Base-by-base conservation (phyloP, 2,797 vertebrate species). In the Dryobates pubescens region DNA sequence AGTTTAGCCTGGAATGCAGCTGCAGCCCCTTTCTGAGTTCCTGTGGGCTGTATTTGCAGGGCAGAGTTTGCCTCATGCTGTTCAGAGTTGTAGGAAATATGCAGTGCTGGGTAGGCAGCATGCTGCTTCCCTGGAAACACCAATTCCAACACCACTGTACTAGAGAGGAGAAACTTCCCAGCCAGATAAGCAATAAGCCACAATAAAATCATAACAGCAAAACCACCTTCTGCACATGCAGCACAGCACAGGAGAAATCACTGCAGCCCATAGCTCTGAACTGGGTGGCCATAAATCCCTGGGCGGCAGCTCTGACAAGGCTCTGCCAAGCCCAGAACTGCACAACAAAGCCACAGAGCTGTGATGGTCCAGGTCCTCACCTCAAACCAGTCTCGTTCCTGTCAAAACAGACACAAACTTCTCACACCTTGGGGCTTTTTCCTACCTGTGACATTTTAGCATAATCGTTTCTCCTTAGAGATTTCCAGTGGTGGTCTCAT, bases 201-300 rank as follows among this genome's bases (percentile, higher is more conserved):
- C 38, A 77, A 13, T 38, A 62, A 61, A 72, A 87, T 27, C 13
- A 5, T 18, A 17, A 36, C 0, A 0, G 29, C 14, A 14, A 67
- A 45, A 77, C 2, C 30, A 9, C 1, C 3, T 20, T 43, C 24
- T 62, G 43, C 45, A 29, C 17, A 20, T 47, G 47, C 56, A 90
- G 41, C 5, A 38, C 18, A 32, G 0, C 1, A 0, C 8, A 19
- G 58, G 29, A 77, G 24, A 12, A 64, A 8, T 17, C 4, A 0
- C 16, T 77, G 1, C 8, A 15, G 29, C 54, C 75, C 32, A 24
- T 0, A 15, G 23, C 34, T 64, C 41, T 45, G 85, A 79, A 58
- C 10, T 4, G 0, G 3, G 27, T 24, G 51, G 2, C 65, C 29
- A 7, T 13, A 72, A 75, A 59, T 30, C 54, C 30, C 41, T 26